Evolutionary conservation across 2,113 vertebrate species (phyloP).

Genomic region (Bos javanicus): DNA sequence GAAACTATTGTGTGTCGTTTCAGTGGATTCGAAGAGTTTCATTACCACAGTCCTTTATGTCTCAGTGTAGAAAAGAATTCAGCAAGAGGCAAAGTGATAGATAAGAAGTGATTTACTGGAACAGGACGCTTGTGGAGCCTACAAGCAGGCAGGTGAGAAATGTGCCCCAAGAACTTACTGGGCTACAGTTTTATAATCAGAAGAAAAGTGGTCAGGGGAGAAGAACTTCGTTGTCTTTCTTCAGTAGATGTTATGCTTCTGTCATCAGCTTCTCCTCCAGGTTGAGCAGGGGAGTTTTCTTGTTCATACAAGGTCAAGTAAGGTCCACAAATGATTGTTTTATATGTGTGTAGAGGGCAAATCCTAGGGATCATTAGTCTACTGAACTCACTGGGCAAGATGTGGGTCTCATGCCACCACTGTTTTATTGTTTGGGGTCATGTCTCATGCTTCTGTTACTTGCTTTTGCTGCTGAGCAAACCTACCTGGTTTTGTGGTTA

Average conservation of each 20-base stretch:
- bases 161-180: not conserved
- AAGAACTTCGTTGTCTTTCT: not conserved
- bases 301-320: not conserved
- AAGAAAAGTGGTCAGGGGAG: not conserved
- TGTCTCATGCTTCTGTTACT: not conserved
- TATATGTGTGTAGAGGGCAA: not conserved
- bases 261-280: not conserved
- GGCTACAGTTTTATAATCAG: not conserved
- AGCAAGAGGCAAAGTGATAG: not conserved
- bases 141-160: not conserved
- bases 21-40: not conserved
- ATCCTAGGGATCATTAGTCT: not conserved
- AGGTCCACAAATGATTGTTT: not conserved
- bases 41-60: not conserved
- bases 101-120: not conserved
- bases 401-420: not conserved
- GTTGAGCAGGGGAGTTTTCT: not conserved
- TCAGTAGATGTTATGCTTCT: not conserved
- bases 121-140: not conserved
- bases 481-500: not conserved
- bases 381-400: not conserved
- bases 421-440: not conserved
- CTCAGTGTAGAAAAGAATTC: not conserved
- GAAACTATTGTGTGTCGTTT: not conserved
- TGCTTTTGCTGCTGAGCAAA: not conserved